phyloP scores from a whole-genome alignment of 2,113 vertebrate genomes.

The Crotophaga sulcirostris region DNA sequence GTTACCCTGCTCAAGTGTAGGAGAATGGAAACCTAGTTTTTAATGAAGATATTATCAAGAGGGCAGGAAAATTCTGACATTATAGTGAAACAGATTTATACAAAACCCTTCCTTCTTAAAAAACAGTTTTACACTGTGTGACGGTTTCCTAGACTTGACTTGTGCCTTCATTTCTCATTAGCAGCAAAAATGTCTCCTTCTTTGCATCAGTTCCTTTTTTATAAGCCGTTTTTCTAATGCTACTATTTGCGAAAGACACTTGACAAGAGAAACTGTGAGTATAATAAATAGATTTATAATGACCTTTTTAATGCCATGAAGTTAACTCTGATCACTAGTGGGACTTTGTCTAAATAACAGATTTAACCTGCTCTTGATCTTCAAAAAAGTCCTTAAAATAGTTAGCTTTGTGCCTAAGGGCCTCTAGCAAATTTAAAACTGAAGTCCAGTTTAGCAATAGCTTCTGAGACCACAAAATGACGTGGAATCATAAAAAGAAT shows the following conservation, averaged over 20 bases:
- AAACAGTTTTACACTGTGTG: background rate
- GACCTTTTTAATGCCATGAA: background rate
- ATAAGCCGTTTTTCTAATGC: background rate
- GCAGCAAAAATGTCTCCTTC: background rate
- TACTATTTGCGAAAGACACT: background rate
- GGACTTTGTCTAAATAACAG: background rate
- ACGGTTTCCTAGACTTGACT: background rate
- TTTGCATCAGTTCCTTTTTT: background rate
- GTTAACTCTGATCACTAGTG: background rate
- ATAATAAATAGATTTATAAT: background rate
- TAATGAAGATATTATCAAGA: background rate
- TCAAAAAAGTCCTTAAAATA: background rate
- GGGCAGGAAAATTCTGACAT: background rate
- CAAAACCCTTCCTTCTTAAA: background rate
- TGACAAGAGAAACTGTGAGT: background rate
- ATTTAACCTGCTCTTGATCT: background rate
- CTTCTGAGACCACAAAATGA: background rate
- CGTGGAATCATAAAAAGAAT: background rate
- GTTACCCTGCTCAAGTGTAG: background rate
- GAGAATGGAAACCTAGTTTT: background rate
- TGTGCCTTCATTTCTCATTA: background rate
- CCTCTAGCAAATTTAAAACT: background rate
- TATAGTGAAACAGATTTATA: background rate
- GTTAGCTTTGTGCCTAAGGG: background rate
- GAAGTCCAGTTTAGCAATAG: background rate